Evolutionary conservation across 1,140 invertebrate species (phyloP).

Genomic region (Caenorhabditis briggsae): DNA sequence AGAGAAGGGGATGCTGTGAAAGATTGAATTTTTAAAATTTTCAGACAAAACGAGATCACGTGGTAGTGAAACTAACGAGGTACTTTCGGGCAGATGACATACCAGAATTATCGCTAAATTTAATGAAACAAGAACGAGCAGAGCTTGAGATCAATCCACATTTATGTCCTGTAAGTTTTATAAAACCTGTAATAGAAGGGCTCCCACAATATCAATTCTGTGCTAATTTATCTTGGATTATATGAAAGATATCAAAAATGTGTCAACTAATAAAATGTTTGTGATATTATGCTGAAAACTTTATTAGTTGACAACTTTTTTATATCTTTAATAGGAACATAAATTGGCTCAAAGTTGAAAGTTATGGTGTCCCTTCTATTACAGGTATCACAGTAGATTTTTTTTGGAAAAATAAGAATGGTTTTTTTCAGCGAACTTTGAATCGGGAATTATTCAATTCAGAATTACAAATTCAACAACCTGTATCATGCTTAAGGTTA

Average conservation of each 20-base stretch:
- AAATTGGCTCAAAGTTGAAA: too few species aligned
- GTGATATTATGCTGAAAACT: too few species aligned
- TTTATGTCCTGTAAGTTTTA: conserved; percentile 42
- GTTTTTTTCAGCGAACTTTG: conserved; percentile 31
- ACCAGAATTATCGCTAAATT: conserved; percentile 76
- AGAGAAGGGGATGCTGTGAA: neutral
- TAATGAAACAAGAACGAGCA: conserved; percentile 78
- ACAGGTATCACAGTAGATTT: too few species aligned
- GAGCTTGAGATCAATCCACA: conserved; percentile 61
- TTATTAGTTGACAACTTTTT: too few species aligned
- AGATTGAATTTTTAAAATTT: conserved; percentile 61
- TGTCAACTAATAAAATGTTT: too few species aligned
- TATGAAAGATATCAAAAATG: too few species aligned
- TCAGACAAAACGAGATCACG: conserved; percentile 78
- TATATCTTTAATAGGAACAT: too few species aligned
- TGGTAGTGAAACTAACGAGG: conserved; percentile 78
- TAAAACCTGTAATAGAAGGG: neutral
- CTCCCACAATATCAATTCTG: too few species aligned
- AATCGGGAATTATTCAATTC: conserved; percentile 69
- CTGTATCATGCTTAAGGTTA: conserved; percentile 67
- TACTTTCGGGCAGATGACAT: conserved; percentile 78
- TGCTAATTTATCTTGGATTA: too few species aligned
- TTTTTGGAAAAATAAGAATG: too few species aligned
- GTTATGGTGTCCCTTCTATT: too few species aligned
- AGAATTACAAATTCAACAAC: conserved; percentile 57